phyloP scores from a whole-genome alignment of 1,140 invertebrate genomes.

The Panagrolaimus sp. region DNA sequence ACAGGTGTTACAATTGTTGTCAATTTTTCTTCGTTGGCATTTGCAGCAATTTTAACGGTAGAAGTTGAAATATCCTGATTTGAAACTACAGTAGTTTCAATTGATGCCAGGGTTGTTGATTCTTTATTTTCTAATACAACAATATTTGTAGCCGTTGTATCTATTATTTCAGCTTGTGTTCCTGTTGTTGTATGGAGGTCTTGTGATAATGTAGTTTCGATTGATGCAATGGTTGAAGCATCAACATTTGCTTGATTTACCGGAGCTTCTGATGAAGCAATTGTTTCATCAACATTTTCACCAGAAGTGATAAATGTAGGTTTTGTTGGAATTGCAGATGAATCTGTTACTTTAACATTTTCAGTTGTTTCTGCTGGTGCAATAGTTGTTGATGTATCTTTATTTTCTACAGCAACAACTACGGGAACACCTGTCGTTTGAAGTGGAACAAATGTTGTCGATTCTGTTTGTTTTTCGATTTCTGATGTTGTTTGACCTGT shows the following conservation, averaged over 20 bases:
- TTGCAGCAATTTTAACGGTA: background rate
- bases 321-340: background rate
- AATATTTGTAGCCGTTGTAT: too few relatives aligned
- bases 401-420: background rate
- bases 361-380: background rate
- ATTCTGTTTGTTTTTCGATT: too few relatives aligned
- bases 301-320: background rate
- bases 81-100: background rate
- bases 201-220: background rate
- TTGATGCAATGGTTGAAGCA: background rate
- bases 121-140: too few relatives aligned
- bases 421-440: too few relatives aligned
- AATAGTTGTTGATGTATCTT: background rate
- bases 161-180: too few relatives aligned
- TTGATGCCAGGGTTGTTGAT: too few relatives aligned
- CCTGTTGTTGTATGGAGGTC: too few relatives aligned
- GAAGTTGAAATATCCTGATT: background rate
- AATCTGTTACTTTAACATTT: background rate
- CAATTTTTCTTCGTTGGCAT: background rate
- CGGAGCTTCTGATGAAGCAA: background rate
- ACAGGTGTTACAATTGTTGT: background rate
- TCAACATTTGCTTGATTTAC: too few relatives aligned
- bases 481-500: background rate
- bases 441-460: too few relatives aligned
- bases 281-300: background rate